A percentile compares a stretch with the other conserved stretches of the same genome.
These are phyloP conservation scores for Cyprinodon variegatus DNA, from an alignment of 2,113 vertebrate genomes.

Conservation along the genomic window DNA sequence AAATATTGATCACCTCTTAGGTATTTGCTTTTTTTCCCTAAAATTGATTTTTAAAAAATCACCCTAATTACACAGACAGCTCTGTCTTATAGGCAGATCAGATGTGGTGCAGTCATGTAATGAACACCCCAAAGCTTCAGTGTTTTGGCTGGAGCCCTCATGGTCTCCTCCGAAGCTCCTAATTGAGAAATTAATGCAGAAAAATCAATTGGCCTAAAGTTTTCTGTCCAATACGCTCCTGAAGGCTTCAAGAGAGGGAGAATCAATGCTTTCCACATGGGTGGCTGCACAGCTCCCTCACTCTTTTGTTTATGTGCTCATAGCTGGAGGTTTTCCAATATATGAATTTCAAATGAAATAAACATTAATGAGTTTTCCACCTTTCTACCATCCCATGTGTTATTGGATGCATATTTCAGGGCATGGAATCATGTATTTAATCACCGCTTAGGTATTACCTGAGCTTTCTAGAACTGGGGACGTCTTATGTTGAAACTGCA, in stretches of 20 bases:
- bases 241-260: conserved; percentile 70
- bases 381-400: conserved; percentile 28
- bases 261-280: conserved; percentile 76
- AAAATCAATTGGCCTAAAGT: conserved; percentile 80
- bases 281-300: conserved; percentile 52
- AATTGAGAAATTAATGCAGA: conserved; percentile 81
- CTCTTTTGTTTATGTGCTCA: conserved; percentile 69
- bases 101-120: conserved; percentile 15
- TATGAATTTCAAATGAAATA: conserved; percentile 74
- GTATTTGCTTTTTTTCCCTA: conserved; percentile 43
- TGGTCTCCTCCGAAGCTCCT: conserved; percentile 62
- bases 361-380: conserved; percentile 61
- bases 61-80: conserved; percentile 55
- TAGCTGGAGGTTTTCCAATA: conserved; percentile 74
- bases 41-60: conserved; percentile 69
- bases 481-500: conserved; percentile 35
- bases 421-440: conserved; percentile 51
- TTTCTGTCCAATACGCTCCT: conserved; percentile 71
- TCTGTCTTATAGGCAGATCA: conserved; percentile 59
- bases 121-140: conserved; percentile 52
- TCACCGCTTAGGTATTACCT: conserved; percentile 49
- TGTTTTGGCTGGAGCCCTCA: conserved; percentile 57
- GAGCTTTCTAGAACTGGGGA: conserved; percentile 34
- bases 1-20: conserved; percentile 71
- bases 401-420: conserved; percentile 44